Percentiles rank a stretch among this genome's conserved stretches.
phyloP scores from a whole-genome alignment of 2,888 invertebrate genomes.

The Chymomyza amoena region DNA sequence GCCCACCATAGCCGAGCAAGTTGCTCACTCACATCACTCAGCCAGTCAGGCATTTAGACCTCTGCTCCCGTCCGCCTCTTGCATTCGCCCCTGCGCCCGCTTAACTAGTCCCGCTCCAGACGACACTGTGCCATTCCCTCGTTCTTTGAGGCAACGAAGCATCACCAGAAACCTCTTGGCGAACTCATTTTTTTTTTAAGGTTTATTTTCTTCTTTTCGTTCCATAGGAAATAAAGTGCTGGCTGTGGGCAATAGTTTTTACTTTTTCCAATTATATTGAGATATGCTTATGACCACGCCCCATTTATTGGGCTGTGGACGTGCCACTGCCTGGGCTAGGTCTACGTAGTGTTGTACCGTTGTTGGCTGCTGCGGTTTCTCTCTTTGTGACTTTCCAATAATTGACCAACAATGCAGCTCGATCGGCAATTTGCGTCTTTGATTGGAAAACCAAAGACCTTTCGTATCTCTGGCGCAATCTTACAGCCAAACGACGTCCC shows the following conservation, averaged over 20 bases:
- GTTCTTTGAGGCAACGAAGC: neutral
- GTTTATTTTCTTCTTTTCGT: neutral
- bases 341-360: neutral
- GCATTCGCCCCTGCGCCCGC: neutral
- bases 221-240: neutral
- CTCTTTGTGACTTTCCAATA: conserved; percentile 55
- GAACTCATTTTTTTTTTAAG: neutral
- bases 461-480: neutral
- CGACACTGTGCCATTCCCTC: neutral
- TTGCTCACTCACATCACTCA: neutral
- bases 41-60: neutral
- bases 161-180: neutral
- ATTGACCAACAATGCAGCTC: conserved; percentile 18
- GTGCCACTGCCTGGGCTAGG: neutral
- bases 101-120: neutral
- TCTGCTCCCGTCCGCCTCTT: neutral
- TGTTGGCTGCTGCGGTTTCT: neutral
- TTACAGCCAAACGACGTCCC: conserved; percentile 19
- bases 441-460: conserved; percentile 18
- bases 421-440: conserved; percentile 16
- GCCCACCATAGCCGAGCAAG: conserved; percentile 15
- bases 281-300: conserved; percentile 53
- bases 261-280: conserved; percentile 49
- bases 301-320: conserved; percentile 50
- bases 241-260: conserved; percentile 1